Base-by-base conservation (phyloP, 2,113 vertebrate genomes). In the Rhodinocichla rosea region DNA sequence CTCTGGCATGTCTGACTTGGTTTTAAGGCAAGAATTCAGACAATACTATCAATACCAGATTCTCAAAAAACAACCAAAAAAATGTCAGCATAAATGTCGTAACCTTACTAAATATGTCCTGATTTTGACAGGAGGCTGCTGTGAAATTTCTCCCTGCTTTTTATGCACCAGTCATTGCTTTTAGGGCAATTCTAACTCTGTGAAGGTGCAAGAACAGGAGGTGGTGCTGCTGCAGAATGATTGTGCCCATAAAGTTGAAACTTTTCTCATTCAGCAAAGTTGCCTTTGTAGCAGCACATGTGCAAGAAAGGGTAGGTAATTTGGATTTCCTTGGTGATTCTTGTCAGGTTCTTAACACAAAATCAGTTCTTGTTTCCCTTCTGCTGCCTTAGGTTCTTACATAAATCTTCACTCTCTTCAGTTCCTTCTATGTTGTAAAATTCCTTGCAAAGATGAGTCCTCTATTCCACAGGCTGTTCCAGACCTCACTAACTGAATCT, bases 41-140 rank as follows among this genome's bases (percentile, higher is more conserved):
- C 30, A 52, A 15, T 15, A 15, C 8, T 14, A 17, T 27, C 27
- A 27, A 28, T 39, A 52, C 4, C 21, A 79, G 27, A 52, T 5
- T 4, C n/a, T 75, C n/a, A 2, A 35, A 44, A 44, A 78, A 14
- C 18, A 14, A 19, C 5, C 7, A 4, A 20, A 30, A 20, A 47
- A 56, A 20, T 3, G 1, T 3, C 7, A 47, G 3, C 3, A 14
- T 24, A 35, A 56, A 13, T 35, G 5, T 19, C 3, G 0, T 32
- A 42, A 30, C 21, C 33, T 79, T 56, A 9, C 5, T 20, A 52
- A 39, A 55, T 7, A 4, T 14, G 12, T 45, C 18, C 21, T 42
- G 77, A 14, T 21, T 90, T 56, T 83, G 67, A 44, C 19, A 35
- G 2, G 12, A 39, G 16, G 11, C 18, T 71, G 7, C 26, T 0